Percentiles rank a stretch among this genome's conserved stretches.
Conservation (phyloP, 1,140 invertebrate species). For the Drosophila dunni region DNA sequence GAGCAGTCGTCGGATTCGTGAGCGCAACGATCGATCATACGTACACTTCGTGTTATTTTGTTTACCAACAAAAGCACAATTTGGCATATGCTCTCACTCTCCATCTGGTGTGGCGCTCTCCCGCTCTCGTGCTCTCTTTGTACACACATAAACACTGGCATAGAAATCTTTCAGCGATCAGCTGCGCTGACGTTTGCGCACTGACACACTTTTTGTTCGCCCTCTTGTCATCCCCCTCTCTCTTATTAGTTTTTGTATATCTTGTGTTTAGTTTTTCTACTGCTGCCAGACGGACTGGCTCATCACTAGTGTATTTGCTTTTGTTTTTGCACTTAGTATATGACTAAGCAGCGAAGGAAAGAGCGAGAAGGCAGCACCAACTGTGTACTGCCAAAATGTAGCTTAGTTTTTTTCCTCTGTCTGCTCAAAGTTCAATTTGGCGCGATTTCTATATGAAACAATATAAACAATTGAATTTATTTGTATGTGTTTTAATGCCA, state of each 20-base stretch:
- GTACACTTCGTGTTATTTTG: constrained; percentile 72
- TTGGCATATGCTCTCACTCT: constrained; percentile 18
- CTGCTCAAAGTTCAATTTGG: constrained; percentile 46
- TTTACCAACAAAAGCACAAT: constrained; percentile 69
- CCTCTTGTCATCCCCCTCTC: neutral
- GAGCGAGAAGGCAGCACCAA: neutral
- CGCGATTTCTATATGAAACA: constrained; percentile 3
- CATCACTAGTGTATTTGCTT: constrained; percentile 49
- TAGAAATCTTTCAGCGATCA: constrained; percentile 56
- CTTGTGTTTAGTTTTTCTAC: constrained; percentile 57
- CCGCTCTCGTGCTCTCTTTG: neutral
- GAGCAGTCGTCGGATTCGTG: constrained; percentile 45
- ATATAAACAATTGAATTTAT: constrained; percentile 21
- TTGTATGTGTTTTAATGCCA: constrained; percentile 42
- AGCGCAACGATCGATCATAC: constrained; percentile 58
- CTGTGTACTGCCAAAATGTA: constrained; percentile 27
- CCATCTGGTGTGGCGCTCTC: neutral
- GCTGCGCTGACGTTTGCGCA: constrained; percentile 77
- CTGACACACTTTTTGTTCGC: constrained; percentile 70
- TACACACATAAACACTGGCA: neutral
- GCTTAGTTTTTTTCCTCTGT: constrained; percentile 18
- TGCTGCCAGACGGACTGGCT: constrained; percentile 71
- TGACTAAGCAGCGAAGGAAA: constrained; percentile 40
- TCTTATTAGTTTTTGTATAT: constrained; percentile 25
- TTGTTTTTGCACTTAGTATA: constrained; percentile 39